Evolutionary conservation across 2,113 vertebrate species (phyloP), one percentile per base, ranked within the genome.

Genomic region (Anolis sagrei): DNA sequence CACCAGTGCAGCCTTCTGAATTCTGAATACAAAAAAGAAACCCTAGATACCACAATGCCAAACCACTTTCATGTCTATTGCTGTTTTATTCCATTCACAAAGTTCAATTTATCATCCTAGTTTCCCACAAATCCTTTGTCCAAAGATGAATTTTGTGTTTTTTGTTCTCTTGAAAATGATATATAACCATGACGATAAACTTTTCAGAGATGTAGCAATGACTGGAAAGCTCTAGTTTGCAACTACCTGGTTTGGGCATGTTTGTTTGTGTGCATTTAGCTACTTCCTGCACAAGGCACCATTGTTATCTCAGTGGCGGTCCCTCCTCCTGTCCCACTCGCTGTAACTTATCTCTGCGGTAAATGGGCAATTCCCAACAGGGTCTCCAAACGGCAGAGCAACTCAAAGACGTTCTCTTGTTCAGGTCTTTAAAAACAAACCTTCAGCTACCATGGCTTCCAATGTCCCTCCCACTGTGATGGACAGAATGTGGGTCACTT

Each of bases 1-100:
- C 92, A 80, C 91, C 87, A 91, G 85, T 89, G 78, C 74, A 88
- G 75, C 86, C 81, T 89, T 91, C 91, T 83, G 58, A 79, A 64
- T 66, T 58, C 34, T 4, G 25, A 21, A 16, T 9, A 44, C 11
- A 44, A 32, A 1, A 2, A 14, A 7, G 7, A 3, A 10, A 3
- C 36, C 10, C 27, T 78, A 61, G 6, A 4, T 34, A 13, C 18
- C 14, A 29, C 75, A 76, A 21, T 54, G 49, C 19, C 19, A 19
- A 32, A 19, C 7, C 27, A 36, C 10, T 36, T 27, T 21, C 19
- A 34, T 34, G 29, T 23, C 51, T 32, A 29, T 23, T 13, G 3
- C 13, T 58, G 13, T 58, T 58, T 54, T 77, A 66, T 29, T 32
- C 9, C 23, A 27, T 27, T 66, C n/a, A 16, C 11, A 34, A 14